Base-by-base conservation (phyloP, 2,888 invertebrate genomes). In the Agonopterix subpropinquella region DNA sequence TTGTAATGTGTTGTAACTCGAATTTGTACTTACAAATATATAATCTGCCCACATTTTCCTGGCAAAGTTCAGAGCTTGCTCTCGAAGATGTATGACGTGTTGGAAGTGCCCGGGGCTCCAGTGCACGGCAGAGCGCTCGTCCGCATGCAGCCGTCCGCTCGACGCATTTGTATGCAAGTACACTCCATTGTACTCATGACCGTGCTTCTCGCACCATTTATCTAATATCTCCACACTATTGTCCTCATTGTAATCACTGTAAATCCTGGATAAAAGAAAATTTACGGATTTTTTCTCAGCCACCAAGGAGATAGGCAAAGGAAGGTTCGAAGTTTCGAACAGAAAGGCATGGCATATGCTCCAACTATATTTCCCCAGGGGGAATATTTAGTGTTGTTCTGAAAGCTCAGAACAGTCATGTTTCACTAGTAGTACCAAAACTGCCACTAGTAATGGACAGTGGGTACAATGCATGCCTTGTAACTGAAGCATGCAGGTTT, bases 241-340 rank as follows among this genome's bases (percentile, higher is more conserved):
- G 74, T 98, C 98, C 54, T 91, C 83, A 79, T 96, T 98, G 64
- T 95, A 95, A 73, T 98, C 98, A 75, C 94, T 95, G 50, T 93
- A 89, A 55, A 98, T 92, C 95, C 97, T 97, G 48, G 15, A 56
- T 57, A 50, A 50, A 13, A 50, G 28, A 49, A 48, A 47, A 28
- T 28, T 7, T 5, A 2, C 7, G 2, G 18, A 18, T 10, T 41
- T 42, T 45, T n/a, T 28, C 45, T 18, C 3, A 18, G 18, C 18
- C 18, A 18, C 4, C 18, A 18, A 18, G 18, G 18, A 18, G 18
- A 18, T 18, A 18, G 18, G n/a, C n/a, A n/a, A n/a, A n/a, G n/a
- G n/a, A n/a, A n/a, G n/a, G 2, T 13, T 13, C 13, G 13, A 13
- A 13, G 18, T 0, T 18, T 18, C 18, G 4, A 18, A 18, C 18